A percentile compares a stretch with the other conserved stretches of the same genome.
phyloP scores from a whole-genome alignment of 2,113 vertebrate species.

The Ctenomys sociabilis region DNA sequence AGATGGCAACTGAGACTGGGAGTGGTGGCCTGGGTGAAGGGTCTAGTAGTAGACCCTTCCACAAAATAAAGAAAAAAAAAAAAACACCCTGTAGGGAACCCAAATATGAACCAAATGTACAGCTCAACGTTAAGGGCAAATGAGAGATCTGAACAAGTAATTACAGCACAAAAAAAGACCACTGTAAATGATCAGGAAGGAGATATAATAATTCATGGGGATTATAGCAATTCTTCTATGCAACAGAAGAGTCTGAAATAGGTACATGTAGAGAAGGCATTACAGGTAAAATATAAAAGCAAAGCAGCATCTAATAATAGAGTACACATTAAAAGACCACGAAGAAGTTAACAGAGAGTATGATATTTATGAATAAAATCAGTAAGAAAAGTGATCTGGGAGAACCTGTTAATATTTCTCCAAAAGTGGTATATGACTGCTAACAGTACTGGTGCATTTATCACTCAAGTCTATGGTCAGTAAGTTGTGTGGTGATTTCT shows the following conservation, averaged over 20 bases:
- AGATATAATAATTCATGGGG: background rate
- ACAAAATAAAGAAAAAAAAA: no score
- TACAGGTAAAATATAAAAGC: background rate
- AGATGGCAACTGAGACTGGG: no score
- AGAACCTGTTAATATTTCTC: background rate
- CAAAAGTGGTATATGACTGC: background rate
- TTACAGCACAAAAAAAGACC: background rate
- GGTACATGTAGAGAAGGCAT: background rate
- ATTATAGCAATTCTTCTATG: background rate
- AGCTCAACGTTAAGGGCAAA: background rate
- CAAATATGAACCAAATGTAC: slow-evolving; percentile 23
- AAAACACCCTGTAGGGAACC: background rate
- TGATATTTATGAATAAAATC: background rate
- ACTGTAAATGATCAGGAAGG: background rate
- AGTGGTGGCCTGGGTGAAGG: no score
- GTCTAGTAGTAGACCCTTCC: no score
- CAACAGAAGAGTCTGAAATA: background rate
- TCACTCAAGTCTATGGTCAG: background rate
- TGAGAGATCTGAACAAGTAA: background rate
- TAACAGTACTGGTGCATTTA: background rate
- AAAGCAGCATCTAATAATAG: background rate
- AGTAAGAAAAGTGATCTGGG: background rate
- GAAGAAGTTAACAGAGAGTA: background rate
- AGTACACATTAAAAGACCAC: background rate
- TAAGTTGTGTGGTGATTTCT: background rate